Evolutionary conservation across 2,113 vertebrate genomes (phyloP), one percentile per base, ranked within the genome.

Genomic region (Rafetus swinhoei): DNA sequence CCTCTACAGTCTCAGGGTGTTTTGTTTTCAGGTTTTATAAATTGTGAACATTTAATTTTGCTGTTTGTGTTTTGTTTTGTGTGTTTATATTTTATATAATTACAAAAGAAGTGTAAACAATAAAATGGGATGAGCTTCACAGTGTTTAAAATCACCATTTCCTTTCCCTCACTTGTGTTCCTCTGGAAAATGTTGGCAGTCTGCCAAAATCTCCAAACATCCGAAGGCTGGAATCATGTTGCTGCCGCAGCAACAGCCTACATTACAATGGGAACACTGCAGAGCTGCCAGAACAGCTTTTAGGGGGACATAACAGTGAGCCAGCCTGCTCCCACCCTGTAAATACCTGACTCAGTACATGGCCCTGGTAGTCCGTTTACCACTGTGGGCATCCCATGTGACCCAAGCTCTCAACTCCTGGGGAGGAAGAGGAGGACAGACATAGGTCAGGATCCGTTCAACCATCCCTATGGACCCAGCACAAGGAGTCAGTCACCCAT

Each of bases 251-350:
- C 95, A 95, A 95, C 87, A 62, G 88, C 85, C 22, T 81, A 45
- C 29, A 32, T 86, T 88, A 92, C 95, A 96, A 16, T 72, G 18
- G n/a, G 65, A 69, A 19, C n/a, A 35, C 6, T n/a, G 69, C 85
- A 90, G 84, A 79, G 90, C 91, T 96, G 94, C 90, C 95, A 93
- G 90, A 82, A 79, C 95, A 91, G 85, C 88, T 95, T 94, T 95
- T 27, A n/a, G 0, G 59, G 95, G 65, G 8, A 32, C 10, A 35
- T 32, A 16, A 72, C 94, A 97, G 96, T 95, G 95, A 96, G 60
- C 86, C 93, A 90, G 15, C 86, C 94, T 3, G 10, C 95, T 90
- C 86, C 13, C 15, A 84, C 45, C 3, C 77, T 56, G 80, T 85
- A 92, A 93, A 91, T 88, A 45, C 92, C 93, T 92, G 56, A 80